Conservation (phyloP, 2,888 invertebrate genomes). For the Leistus spinibarbis region DNA sequence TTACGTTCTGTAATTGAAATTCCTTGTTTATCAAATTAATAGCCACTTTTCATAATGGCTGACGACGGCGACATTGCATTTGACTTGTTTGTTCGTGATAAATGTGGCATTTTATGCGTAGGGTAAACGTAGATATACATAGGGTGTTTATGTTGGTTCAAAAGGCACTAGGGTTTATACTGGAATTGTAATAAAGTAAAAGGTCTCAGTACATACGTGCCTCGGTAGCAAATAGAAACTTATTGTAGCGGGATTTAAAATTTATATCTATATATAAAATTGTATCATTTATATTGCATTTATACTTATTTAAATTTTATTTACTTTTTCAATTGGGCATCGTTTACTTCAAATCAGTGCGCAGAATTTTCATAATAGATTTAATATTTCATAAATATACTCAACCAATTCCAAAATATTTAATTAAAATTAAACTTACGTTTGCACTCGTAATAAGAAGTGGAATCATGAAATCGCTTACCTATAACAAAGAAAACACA, state of each 20-base stretch:
- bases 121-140: background rate
- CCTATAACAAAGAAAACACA: conserved; percentile 20
- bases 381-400: background rate
- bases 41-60: conserved; percentile 29
- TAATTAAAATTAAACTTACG: background rate
- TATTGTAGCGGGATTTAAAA: too few relatives aligned
- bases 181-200: too few relatives aligned
- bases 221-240: too few relatives aligned
- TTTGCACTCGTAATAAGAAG: background rate
- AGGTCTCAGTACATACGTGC: too few relatives aligned
- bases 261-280: too few relatives aligned
- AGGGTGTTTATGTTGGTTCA: background rate
- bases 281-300: too few relatives aligned
- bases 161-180: background rate
- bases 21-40: conserved; percentile 39
- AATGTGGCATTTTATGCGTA: background rate
- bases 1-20: conserved; percentile 35
- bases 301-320: background rate
- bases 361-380: background rate
- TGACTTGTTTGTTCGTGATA: conserved; percentile 15
- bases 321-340: background rate
- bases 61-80: background rate
- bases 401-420: too few relatives aligned
- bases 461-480: conserved; percentile 1
- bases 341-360: background rate